Conservation (phyloP, 2,113 vertebrate genomes). For the Brachypteracias leptosomus region DNA sequence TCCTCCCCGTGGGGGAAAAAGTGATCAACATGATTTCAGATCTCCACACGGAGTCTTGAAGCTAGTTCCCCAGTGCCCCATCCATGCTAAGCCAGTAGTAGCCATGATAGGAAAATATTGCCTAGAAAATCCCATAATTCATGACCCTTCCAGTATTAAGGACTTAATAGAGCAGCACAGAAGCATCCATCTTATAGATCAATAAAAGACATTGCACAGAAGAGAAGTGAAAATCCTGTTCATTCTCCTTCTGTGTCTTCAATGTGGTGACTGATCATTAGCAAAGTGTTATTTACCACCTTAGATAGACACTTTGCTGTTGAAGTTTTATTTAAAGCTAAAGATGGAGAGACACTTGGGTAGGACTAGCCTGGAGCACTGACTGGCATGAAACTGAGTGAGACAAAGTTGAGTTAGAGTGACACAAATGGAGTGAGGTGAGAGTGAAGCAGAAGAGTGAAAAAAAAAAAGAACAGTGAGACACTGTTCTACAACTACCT, state of each 20-base stretch:
- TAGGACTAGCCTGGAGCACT: background rate
- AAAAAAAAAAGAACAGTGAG: background rate
- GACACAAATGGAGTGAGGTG: background rate
- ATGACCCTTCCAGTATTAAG: background rate
- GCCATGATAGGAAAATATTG: background rate
- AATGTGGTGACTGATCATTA: background rate
- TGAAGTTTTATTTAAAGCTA: background rate
- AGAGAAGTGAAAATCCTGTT: background rate
- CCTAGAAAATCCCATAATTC: background rate
- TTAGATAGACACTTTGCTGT: background rate
- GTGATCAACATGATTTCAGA: background rate
- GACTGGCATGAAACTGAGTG: background rate
- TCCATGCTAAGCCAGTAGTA: background rate
- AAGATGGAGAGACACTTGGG: background rate
- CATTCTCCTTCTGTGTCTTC: background rate
- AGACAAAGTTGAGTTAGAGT: background rate
- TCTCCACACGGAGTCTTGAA: accelerated
- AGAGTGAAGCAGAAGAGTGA: background rate
- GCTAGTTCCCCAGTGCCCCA: background rate
- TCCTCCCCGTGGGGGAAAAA: background rate
- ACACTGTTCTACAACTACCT: background rate
- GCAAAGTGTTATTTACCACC: background rate
- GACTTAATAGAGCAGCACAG: background rate
- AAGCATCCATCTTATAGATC: background rate
- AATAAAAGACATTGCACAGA: background rate